Evolutionary conservation across 2,113 vertebrate genomes (phyloP).

Genomic region (Trichomycterus rosablanca): DNA sequence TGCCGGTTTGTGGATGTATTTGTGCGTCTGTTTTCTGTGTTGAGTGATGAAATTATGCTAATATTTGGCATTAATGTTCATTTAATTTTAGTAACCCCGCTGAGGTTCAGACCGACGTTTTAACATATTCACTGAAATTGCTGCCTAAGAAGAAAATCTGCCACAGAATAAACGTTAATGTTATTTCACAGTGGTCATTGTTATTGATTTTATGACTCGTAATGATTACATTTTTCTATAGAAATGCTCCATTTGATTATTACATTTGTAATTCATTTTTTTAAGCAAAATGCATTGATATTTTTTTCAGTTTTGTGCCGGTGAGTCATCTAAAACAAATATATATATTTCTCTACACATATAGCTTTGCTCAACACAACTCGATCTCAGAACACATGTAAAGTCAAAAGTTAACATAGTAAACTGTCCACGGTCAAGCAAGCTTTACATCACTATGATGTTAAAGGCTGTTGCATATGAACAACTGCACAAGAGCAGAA

Average conservation of each 20-base stretch:
- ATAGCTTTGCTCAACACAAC: too few relatives aligned
- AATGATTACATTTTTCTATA: constrained; percentile 1
- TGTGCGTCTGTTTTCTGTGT: constrained; percentile 12
- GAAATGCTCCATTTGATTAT: constrained; percentile 11
- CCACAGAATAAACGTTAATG: constrained; percentile 31
- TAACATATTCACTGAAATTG: constrained; percentile 33
- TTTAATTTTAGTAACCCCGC: constrained; percentile 20
- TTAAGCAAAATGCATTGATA: background rate
- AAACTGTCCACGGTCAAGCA: too few relatives aligned
- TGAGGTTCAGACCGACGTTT: constrained; percentile 22
- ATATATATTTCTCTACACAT: background rate
- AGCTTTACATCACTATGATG: too few relatives aligned
- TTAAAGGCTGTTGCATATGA: too few relatives aligned
- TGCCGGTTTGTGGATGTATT: constrained; percentile 24
- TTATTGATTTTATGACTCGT: constrained; percentile 25
- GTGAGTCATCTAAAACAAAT: background rate
- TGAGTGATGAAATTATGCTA: constrained; percentile 32
- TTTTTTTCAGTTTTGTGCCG: background rate
- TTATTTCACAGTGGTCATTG: constrained; percentile 20
- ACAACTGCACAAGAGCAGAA: too few relatives aligned
- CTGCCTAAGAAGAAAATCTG: constrained; percentile 22
- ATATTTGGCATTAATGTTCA: constrained; percentile 14
- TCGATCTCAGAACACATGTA: too few relatives aligned
- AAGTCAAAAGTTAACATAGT: too few relatives aligned
- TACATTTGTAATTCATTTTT: background rate